Conservation (phyloP, 37 sponge, comb jelly and placozoan genomes). For the Dysidea cf. avara region DNA sequence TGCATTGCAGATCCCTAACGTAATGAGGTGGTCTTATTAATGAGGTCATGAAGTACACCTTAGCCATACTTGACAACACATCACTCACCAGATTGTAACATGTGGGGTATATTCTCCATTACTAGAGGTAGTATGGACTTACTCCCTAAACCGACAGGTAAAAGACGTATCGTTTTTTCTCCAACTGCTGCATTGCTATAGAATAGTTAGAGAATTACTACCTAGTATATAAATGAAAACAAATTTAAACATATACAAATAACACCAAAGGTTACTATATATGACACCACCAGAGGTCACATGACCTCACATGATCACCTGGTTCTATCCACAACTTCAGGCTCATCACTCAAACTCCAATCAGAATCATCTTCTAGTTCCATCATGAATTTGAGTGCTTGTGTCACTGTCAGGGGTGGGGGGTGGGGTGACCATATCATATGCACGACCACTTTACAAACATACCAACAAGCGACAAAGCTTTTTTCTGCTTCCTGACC, state of each 20-base stretch:
- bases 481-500: conserved; percentile 82
- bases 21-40: no score
- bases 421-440: conserved; percentile 3
- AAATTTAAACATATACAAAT: no score
- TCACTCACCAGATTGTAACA: conserved; percentile 78
- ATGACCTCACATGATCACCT: conserved; percentile 12
- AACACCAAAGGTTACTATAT: no score
- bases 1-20: no score
- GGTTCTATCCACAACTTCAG: conserved; percentile 76
- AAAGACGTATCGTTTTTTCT: conserved; percentile 85
- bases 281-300: no score
- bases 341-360: conserved; percentile 73
- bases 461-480: conserved; percentile 63
- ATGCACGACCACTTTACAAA: not conserved
- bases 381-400: conserved; percentile 81
- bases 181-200: conserved; percentile 78
- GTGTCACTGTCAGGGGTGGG: conserved; percentile 51
- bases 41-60: no score
- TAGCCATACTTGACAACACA: no score
- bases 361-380: conserved; percentile 79
- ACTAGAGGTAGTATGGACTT: conserved; percentile 89
- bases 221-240: no score
- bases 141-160: conserved; percentile 92
- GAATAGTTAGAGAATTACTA: no score
- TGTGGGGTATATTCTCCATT: conserved; percentile 73